Evolutionary conservation across 2,113 vertebrate species (phyloP), one percentile per base, ranked within the genome.

Genomic region (Peucedramus taeniatus): DNA sequence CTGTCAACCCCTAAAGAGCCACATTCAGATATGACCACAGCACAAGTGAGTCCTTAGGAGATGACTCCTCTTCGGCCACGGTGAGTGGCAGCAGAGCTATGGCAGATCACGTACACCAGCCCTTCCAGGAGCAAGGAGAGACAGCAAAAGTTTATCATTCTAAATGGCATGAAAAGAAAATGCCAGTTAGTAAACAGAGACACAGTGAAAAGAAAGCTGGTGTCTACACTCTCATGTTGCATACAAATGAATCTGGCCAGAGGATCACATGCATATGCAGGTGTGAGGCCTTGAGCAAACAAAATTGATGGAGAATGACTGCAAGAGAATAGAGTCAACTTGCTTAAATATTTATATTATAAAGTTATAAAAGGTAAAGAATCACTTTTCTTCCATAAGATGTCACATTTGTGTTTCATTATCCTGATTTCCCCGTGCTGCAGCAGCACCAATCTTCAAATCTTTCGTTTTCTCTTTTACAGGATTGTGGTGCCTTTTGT

Each of bases 401-500:
- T 56, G 15, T 86, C 45, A 56, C 18, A 10, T 33, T 35, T 70
- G 8, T 8, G 11, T 81, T 92, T 85, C 7, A 1, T 53, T 76
- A 37, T 53, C 42, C 39, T 40, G 6, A 47, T 59, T 83, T 83
- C 23, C 14, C 22, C 1, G 0, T 60, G 30, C 63, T 87, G 3
- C 21, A n/a, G 13, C 26, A 78, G 31, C 37, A 63, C 33, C 33
- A 51, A 5, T 75, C 75, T 77, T 94, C 69, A 85, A 15, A 49
- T 76, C 40, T 50, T 70, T 65, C 44, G 8, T 90, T 85, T 94
- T 92, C 47, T 97, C 44, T 66, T 68, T 96, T 90, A 17, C 97
- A 99, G 99, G 99, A 70, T 99, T 94, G 95, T 99, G 97, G 98
- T 98, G 98, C 99, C 99, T n/a, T 96, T 98, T 60, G 97, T 99